phyloP scores from a whole-genome alignment of 2,113 vertebrate genomes.

The Cyprinodon brontotheroides region DNA sequence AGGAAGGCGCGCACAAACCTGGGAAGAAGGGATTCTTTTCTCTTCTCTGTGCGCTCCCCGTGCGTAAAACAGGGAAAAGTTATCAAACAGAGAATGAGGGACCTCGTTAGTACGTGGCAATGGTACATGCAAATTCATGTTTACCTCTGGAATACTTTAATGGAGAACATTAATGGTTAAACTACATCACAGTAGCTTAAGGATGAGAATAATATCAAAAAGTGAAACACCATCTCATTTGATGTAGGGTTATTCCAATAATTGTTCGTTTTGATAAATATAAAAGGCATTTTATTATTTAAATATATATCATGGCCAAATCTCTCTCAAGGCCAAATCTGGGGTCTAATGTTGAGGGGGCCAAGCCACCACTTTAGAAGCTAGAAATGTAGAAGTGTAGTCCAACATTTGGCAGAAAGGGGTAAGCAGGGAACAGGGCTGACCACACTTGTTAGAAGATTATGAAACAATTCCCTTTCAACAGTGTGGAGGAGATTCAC shows the following conservation, averaged over 20 bases:
- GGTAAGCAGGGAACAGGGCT: neutral
- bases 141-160: slow-evolving; percentile 6
- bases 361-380: too few species aligned
- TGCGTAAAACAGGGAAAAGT: slow-evolving; percentile 56
- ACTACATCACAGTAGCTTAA: neutral
- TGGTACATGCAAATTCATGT: slow-evolving; percentile 9
- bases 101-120: slow-evolving; percentile 25
- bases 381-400: too few species aligned
- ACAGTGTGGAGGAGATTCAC: neutral
- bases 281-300: neutral
- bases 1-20: slow-evolving; percentile 48
- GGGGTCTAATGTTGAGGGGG: too few species aligned
- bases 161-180: neutral
- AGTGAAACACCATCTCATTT: neutral
- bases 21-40: slow-evolving; percentile 49
- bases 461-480: neutral
- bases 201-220: neutral
- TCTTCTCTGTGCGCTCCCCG: slow-evolving; percentile 50
- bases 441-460: neutral
- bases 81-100: slow-evolving; percentile 22
- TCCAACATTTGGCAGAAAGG: neutral
- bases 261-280: neutral
- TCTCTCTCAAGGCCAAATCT: neutral
- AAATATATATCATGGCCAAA: neutral
- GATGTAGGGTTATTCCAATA: neutral